Percentiles rank a stretch among this genome's conserved stretches.
Evolutionary conservation across 2,888 invertebrate species (phyloP).

Genomic region (Synanthedon vespiformis): DNA sequence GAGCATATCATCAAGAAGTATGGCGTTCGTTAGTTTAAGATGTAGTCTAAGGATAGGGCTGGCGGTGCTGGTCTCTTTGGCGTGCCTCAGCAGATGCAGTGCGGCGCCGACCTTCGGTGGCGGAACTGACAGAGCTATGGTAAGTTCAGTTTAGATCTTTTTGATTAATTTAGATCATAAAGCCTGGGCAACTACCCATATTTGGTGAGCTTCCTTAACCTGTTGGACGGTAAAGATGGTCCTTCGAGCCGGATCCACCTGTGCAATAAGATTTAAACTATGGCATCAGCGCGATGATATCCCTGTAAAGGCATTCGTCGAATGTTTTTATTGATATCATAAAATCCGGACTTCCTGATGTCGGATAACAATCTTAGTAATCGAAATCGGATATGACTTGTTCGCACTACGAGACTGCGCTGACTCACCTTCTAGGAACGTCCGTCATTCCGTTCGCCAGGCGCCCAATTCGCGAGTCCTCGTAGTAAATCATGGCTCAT

Average conservation of each 20-base stretch:
- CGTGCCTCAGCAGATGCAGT: slow-evolving; percentile 42
- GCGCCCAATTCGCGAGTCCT: slow-evolving; percentile 21
- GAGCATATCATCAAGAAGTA: slow-evolving; percentile 26
- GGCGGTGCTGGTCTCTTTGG: slow-evolving; percentile 34
- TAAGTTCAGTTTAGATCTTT: slow-evolving; percentile 24
- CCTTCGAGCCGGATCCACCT: no score
- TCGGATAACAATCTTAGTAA: slow-evolving; percentile 11
- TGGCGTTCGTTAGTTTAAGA: slow-evolving; percentile 43
- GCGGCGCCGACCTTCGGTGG: slow-evolving; percentile 55
- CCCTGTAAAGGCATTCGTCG: no score
- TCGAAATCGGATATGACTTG: slow-evolving; percentile 41
- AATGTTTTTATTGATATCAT: no score
- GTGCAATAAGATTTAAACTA: no score
- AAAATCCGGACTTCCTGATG: background rate
- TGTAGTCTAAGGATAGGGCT: slow-evolving; percentile 47
- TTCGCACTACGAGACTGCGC: slow-evolving; percentile 18
- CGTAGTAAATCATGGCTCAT: slow-evolving; percentile 27
- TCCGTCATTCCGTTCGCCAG: slow-evolving; percentile 14
- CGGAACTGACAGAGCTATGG: slow-evolving; percentile 54
- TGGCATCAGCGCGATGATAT: no score
- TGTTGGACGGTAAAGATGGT: no score
- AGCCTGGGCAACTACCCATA: background rate
- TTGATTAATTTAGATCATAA: background rate
- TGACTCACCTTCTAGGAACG: slow-evolving; percentile 26
- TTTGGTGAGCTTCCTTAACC: no score